Evolutionary conservation across 2,888 invertebrate species (phyloP).

Genomic region (Leptura quadrifasciata): DNA sequence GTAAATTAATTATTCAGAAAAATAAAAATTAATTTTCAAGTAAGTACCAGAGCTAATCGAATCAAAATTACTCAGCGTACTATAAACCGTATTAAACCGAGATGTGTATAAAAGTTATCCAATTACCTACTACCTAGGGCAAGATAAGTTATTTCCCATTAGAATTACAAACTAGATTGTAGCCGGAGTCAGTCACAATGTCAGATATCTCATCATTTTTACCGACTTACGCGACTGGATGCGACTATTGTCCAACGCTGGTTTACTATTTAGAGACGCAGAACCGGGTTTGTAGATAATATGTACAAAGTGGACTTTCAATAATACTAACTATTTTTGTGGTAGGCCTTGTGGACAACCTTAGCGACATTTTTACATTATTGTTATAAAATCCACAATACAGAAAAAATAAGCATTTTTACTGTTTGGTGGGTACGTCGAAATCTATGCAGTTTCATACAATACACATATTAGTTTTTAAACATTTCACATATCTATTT

Average conservation of each 20-base stretch:
- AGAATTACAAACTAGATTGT: conserved; percentile 65
- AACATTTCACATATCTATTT: no score
- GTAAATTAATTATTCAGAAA: no score
- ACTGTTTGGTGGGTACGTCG: no score
- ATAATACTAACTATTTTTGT: no score
- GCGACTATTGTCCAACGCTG: conserved; percentile 22
- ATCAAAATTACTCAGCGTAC: background rate
- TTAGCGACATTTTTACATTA: no score
- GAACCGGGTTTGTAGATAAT: background rate
- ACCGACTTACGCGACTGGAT: conserved; percentile 37
- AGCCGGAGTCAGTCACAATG: conserved; percentile 58
- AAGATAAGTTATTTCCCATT: conserved; percentile 59
- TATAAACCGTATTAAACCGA: background rate
- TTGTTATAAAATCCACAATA: no score
- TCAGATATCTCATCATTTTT: conserved; percentile 67
- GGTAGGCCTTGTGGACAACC: no score
- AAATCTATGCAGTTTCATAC: no score
- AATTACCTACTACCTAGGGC: conserved; percentile 36
- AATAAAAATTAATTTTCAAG: no score
- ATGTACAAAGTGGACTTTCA: no score
- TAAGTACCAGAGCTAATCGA: background rate
- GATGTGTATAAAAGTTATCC: conserved; percentile 27
- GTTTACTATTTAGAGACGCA: conserved; percentile 18
- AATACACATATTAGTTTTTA: no score
- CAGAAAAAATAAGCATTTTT: no score